phyloP scores from a whole-genome alignment of 1,140 invertebrate genomes.

The Cardiocondyla obscurior region DNA sequence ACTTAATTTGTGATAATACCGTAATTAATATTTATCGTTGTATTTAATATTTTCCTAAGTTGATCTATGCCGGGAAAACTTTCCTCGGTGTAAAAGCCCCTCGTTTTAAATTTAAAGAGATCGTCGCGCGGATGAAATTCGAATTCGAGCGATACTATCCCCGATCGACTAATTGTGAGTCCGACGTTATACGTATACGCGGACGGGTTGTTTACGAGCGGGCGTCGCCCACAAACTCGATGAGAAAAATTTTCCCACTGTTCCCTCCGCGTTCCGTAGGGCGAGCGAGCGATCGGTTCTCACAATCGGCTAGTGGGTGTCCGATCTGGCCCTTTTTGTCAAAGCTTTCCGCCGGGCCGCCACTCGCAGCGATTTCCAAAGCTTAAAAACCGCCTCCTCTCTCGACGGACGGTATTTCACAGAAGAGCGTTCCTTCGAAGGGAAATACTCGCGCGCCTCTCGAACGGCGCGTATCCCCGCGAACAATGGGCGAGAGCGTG shows the following conservation, averaged over 20 bases:
- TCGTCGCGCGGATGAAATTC: no score
- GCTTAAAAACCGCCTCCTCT: background rate
- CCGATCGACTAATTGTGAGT: no score
- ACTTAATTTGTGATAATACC: slow-evolving; percentile 6
- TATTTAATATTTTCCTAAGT: slow-evolving; percentile 7
- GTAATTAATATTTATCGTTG: slow-evolving; percentile 20
- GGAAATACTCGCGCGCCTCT: slow-evolving; percentile 63
- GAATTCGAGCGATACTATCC: background rate
- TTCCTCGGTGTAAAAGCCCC: background rate
- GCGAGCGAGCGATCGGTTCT: background rate
- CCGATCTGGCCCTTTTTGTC: slow-evolving; percentile 6
- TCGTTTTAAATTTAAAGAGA: background rate
- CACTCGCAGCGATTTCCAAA: slow-evolving; percentile 14
- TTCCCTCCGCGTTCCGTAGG: background rate
- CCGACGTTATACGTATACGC: no score
- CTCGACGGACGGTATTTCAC: slow-evolving; percentile 26
- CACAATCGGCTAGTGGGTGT: slow-evolving; percentile 22
- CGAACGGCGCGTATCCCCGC: slow-evolving; percentile 62
- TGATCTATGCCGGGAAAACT: background rate
- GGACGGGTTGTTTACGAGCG: slow-evolving; percentile 8
- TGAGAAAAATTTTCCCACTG: slow-evolving; percentile 7
- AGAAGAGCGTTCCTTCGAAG: slow-evolving; percentile 38
- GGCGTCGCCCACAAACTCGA: background rate
- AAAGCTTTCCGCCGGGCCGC: background rate
- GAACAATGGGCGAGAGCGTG: slow-evolving; percentile 75